phyloP scores from a whole-genome alignment of 1,140 invertebrate species.

The Varroa destructor region DNA sequence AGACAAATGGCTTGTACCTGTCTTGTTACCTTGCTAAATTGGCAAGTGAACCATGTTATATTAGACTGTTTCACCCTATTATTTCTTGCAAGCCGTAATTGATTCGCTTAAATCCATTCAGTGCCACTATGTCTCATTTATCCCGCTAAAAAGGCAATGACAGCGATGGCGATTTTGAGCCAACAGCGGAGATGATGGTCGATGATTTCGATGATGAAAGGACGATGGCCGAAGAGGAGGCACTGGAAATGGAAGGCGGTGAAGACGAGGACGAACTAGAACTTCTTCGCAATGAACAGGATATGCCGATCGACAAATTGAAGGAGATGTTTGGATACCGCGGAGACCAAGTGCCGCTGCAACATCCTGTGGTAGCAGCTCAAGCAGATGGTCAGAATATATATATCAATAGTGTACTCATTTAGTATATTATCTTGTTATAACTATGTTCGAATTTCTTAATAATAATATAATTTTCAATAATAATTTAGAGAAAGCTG shows the following conservation, averaged over 20 bases:
- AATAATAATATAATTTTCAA: too few relatives aligned
- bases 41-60: too few relatives aligned
- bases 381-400: neutral
- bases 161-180: slow-evolving; percentile 53
- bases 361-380: neutral
- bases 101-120: too few relatives aligned
- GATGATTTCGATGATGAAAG: slow-evolving; percentile 93
- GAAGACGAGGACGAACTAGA: slow-evolving; percentile 70
- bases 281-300: slow-evolving; percentile 44
- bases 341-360: neutral
- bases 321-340: slow-evolving; percentile 69
- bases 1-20: too few relatives aligned
- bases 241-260: slow-evolving; percentile 65
- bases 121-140: too few relatives aligned
- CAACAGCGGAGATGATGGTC: slow-evolving; percentile 72
- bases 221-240: slow-evolving; percentile 90
- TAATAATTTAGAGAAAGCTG: too few relatives aligned
- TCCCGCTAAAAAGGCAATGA: slow-evolving; percentile 33
- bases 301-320: slow-evolving; percentile 86
- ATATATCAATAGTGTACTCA: too few relatives aligned
- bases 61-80: too few relatives aligned
- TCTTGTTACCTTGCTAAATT: too few relatives aligned
- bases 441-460: too few relatives aligned
- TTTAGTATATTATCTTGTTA: too few relatives aligned
- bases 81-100: too few relatives aligned